Evolutionary conservation across 2,888 invertebrate genomes (phyloP), one percentile per base, ranked within the genome.

Genomic region (Stegana nigrithorax): DNA sequence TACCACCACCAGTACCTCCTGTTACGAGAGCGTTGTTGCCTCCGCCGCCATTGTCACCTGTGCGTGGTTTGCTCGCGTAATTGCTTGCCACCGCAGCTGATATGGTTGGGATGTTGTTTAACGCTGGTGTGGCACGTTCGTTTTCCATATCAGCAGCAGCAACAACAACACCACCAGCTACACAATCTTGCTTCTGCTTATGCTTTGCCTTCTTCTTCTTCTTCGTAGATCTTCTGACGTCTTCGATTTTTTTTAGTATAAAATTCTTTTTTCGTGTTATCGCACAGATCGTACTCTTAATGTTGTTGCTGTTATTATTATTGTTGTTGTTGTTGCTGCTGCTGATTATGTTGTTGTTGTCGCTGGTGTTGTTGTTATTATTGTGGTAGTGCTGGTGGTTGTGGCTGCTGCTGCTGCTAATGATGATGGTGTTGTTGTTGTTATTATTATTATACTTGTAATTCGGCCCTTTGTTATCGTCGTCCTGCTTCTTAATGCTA

Each of bases 71-170:
- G n/a, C 1, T 39, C 6, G 39, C 17, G 21, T n/a, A 36, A 21
- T 32, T 55, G 6, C 53, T 36, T 21, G 73, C 71, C 23, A 76
- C 71, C 17, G 76, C 71, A 4, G 73, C 75, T 0, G 76, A 77
- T 64, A 77, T 77, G 2, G 76, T 75, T 14, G 73, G 73, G 57
- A 76, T 72, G 21, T 64, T 53, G 61, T 59, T 64, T 19, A 63
- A 58, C 14, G 26, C 21, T 36, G 36, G 21, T 17, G 32, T 32
- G 21, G 53, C 21, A 21, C 53, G 19, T 32, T 55, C 36, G 12
- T 27, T 36, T 17, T 55, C 36, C 21, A 39, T 39, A 14, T 39
- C n/a, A 39, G 2, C n/a, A n/a, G n/a, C n/a, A n/a, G n/a, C n/a
- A n/a, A n/a, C n/a, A n/a, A n/a, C n/a, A n/a, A n/a, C n/a, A n/a